A percentile compares a stretch with the other conserved stretches of the same genome.
Evolutionary conservation across 2,797 vertebrate species (phyloP).

Genomic region (Halcyon smyrnensis): DNA sequence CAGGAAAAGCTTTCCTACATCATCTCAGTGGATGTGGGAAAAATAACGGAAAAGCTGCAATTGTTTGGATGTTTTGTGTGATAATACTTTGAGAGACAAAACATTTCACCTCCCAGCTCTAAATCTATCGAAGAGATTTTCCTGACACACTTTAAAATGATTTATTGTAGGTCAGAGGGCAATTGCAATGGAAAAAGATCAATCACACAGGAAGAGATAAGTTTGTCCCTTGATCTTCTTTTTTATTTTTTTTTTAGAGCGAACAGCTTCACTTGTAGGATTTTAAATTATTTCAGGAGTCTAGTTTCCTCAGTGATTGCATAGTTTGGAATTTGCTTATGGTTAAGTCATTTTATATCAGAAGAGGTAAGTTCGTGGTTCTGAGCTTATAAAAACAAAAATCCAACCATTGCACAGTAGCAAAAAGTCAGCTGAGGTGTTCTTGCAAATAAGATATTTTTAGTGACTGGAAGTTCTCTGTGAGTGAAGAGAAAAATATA

Average conservation of each 20-base stretch:
- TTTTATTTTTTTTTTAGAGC: background rate
- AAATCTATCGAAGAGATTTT: constrained; percentile 51
- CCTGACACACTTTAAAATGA: constrained; percentile 50
- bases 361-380: background rate
- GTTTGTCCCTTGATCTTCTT: constrained; percentile 50
- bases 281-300: background rate
- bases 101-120: constrained; percentile 9
- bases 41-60: constrained; percentile 19
- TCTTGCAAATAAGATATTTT: background rate
- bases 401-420: background rate
- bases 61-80: background rate
- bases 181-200: constrained; percentile 49
- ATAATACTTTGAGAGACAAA: constrained; percentile 23
- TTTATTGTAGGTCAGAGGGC: constrained; percentile 60
- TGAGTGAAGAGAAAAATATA: background rate
- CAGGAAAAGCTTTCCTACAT: background rate
- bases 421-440: background rate
- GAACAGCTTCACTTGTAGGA: background rate
- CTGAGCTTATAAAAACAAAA: background rate
- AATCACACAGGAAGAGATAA: constrained; percentile 58
- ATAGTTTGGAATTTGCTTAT: background rate
- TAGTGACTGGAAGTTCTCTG: background rate
- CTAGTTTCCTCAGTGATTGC: background rate
- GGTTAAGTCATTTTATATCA: background rate
- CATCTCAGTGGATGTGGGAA: background rate